Evolutionary conservation across 2,888 invertebrate genomes (phyloP).

Genomic region (Protula sp.): DNA sequence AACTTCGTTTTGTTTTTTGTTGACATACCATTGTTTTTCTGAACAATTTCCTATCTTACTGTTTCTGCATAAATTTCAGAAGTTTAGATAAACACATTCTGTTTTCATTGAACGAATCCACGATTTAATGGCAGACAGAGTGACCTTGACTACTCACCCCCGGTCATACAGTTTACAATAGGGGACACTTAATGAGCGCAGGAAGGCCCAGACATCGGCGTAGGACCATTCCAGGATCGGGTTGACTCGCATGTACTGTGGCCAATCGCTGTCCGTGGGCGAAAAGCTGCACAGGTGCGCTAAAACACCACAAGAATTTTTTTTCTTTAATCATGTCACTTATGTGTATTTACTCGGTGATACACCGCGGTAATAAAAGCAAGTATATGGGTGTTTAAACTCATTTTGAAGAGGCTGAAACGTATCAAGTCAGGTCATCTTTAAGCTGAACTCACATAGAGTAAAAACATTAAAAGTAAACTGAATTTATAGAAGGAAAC

Average conservation of each 20-base stretch:
- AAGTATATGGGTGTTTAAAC: too few species aligned
- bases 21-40: background rate
- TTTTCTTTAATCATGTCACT: too few species aligned
- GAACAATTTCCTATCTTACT: background rate
- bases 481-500: too few species aligned
- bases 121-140: too few species aligned
- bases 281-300: slow-evolving; percentile 40
- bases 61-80: background rate
- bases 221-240: slow-evolving; percentile 91
- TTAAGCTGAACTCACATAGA: too few species aligned
- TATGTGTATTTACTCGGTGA: too few species aligned
- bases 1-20: background rate
- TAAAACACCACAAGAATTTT: too few species aligned
- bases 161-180: slow-evolving; percentile 87
- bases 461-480: too few species aligned
- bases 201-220: slow-evolving; percentile 84
- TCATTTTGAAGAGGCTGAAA: too few species aligned
- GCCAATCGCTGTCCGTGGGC: slow-evolving; percentile 83
- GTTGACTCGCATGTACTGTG: slow-evolving; percentile 77
- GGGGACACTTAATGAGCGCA: slow-evolving; percentile 71
- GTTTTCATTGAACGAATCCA: background rate
- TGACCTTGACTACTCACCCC: slow-evolving; percentile 67
- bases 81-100: background rate
- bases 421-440: too few species aligned
- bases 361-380: too few species aligned